phyloP scores from a whole-genome alignment of 2,888 invertebrate species.

The Drosophila birchii region DNA sequence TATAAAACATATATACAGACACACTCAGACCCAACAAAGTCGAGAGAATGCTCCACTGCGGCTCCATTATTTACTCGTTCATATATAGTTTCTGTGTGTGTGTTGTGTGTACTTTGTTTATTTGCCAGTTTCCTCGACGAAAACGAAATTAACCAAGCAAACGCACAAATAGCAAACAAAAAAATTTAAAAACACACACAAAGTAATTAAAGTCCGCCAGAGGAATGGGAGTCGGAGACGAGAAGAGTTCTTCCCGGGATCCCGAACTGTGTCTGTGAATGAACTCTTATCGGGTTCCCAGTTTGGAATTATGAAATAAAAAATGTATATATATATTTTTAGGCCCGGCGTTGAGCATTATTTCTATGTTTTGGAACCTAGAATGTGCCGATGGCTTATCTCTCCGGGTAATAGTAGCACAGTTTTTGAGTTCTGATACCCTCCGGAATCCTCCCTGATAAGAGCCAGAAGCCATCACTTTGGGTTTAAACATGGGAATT shows the following conservation, averaged over 20 bases:
- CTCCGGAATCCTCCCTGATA: slow-evolving; percentile 49
- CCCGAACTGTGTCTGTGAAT: slow-evolving; percentile 62
- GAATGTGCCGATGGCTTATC: slow-evolving; percentile 49
- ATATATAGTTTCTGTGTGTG: slow-evolving; percentile 25
- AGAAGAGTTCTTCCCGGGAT: slow-evolving; percentile 18
- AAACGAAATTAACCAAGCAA: slow-evolving; percentile 68
- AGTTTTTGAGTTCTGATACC: slow-evolving; percentile 48
- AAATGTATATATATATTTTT: slow-evolving; percentile 40
- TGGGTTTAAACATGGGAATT: slow-evolving; percentile 4
- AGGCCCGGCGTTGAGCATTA: slow-evolving; percentile 3
- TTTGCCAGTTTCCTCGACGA: slow-evolving; percentile 64
- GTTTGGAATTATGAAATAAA: slow-evolving; percentile 66
- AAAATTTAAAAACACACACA: slow-evolving; percentile 29
- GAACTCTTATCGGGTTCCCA: slow-evolving; percentile 68
- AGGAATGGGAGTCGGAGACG: background rate
- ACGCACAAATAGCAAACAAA: slow-evolving; percentile 39
- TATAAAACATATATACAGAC: slow-evolving; percentile 17
- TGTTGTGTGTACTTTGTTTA: slow-evolving; percentile 68
- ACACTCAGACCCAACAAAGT: slow-evolving; percentile 11
- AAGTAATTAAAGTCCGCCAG: slow-evolving; percentile 25
- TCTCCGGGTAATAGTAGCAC: slow-evolving; percentile 39
- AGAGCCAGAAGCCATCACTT: slow-evolving; percentile 33
- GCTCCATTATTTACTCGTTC: slow-evolving; percentile 45
- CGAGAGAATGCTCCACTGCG: slow-evolving; percentile 51
- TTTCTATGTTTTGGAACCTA: slow-evolving; percentile 14